Conservation (phyloP, 2,888 invertebrate genomes). For the Cataglyphis livida region DNA sequence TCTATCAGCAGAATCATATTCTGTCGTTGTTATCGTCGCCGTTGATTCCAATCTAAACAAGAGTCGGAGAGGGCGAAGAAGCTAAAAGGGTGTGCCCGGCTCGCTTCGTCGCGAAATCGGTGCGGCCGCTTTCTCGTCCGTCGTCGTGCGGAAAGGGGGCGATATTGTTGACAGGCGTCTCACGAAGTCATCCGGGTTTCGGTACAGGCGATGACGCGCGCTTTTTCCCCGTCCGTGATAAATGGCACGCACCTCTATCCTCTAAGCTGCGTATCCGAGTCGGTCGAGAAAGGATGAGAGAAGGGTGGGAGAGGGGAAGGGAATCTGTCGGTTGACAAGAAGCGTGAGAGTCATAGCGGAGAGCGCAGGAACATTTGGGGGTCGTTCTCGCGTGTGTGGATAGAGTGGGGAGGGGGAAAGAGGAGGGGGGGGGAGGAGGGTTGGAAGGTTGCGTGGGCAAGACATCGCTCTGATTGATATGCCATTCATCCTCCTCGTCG, state of each 20-base stretch:
- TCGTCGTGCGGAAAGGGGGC: slow-evolving; percentile 68
- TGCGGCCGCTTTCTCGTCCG: slow-evolving; percentile 50
- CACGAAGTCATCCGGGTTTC: slow-evolving; percentile 84
- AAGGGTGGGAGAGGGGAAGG: slow-evolving; percentile 64
- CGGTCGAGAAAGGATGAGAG: slow-evolving; percentile 44
- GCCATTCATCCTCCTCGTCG: slow-evolving; percentile 59
- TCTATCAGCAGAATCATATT: neutral
- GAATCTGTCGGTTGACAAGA: slow-evolving; percentile 76
- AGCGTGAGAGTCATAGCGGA: slow-evolving; percentile 75
- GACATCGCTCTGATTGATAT: slow-evolving; percentile 82
- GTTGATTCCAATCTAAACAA: slow-evolving; percentile 13
- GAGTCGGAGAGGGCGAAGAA: slow-evolving; percentile 6
- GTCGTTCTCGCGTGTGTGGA: slow-evolving; percentile 58
- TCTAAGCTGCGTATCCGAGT: slow-evolving; percentile 72
- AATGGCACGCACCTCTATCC: slow-evolving; percentile 81
- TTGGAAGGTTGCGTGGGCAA: slow-evolving; percentile 75
- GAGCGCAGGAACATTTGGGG: slow-evolving; percentile 55
- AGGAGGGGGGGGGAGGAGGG: slow-evolving; percentile 17
- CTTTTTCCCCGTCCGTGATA: slow-evolving; percentile 84
- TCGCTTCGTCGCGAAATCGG: slow-evolving; percentile 44
- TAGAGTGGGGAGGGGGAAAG: neutral
- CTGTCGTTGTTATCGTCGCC: neutral
- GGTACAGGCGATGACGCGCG: slow-evolving; percentile 83
- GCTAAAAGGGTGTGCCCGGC: slow-evolving; percentile 16
- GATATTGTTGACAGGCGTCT: slow-evolving; percentile 83